Evolutionary conservation across 2,888 invertebrate genomes (phyloP), one percentile per base, ranked within the genome.

Genomic region (Nomada goodeniana): DNA sequence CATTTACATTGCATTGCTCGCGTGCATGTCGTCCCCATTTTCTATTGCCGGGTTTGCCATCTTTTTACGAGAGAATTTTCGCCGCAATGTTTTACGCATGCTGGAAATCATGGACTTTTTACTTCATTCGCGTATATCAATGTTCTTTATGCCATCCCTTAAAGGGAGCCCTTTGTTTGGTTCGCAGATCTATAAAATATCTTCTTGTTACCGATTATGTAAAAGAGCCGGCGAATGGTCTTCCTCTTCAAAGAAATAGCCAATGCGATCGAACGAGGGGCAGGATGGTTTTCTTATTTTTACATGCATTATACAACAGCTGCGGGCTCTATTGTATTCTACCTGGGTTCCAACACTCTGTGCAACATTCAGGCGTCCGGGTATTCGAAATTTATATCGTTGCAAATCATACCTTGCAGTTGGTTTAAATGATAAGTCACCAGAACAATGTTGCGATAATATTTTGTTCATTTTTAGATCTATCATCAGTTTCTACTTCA

Each of bases 271-370:
- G 68, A 44, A 26, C 13, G 11, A 11, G 11, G 42, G 42, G 15
- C 18, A 18, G 11, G 44, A 68, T 44, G 52, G 13, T 29, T 44
- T 65, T 69, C 36, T 76, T 65, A 59, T 65, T 65, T 70, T 59
- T 59, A 23, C 23, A 76, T 69, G 76, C 59, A 79, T 79, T 76
- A 76, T 65, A 79, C 69, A 70, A 20, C 18, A 57, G 55, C 42
- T 29, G 23, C 13, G 26, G 13, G 3, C 42, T 52, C 20, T 11
- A 44, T 53, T 60, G 70, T 47, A 20, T n/a, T 1, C 18, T 29
- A 53, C 47, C 23, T n/a, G 18, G 53, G 36, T 20, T 53, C 67
- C 15, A 67, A 9, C 26, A 70, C 29, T 36, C 11, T 9, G 20
- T n/a, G 9, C 26, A 42, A 52, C 18, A 60, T 9, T 53, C 47